A percentile compares a stretch with the other conserved stretches of the same genome.
Conservation (phyloP, 2,113 vertebrate species). For the Anser cygnoides region DNA sequence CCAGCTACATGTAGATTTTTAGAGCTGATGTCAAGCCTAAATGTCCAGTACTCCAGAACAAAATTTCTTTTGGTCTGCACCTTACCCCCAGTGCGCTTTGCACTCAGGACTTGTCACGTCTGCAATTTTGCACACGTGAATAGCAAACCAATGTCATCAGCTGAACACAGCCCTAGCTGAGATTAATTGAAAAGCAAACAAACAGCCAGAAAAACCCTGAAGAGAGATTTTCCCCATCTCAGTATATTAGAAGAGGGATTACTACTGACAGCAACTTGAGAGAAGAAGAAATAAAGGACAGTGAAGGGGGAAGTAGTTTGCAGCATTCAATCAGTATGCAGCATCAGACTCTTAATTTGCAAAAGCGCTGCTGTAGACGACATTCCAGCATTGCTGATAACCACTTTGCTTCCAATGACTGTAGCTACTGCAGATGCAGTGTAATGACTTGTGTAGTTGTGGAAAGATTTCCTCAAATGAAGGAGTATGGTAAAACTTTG, state of each 20-base stretch:
- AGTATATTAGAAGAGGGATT: constrained; percentile 69
- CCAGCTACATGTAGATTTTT: not conserved
- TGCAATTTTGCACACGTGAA: not conserved
- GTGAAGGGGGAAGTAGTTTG: constrained; percentile 38
- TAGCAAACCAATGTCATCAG: constrained; percentile 28
- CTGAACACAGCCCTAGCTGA: not conserved
- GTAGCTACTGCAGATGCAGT: constrained; percentile 42
- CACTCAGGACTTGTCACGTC: not conserved
- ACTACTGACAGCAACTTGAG: constrained; percentile 65
- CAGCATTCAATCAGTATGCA: constrained; percentile 65
- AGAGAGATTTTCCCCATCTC: constrained; percentile 70
- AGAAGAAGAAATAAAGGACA: constrained; percentile 60
- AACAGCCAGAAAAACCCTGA: constrained; percentile 57
- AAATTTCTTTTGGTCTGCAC: not conserved
- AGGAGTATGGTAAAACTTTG: not conserved
- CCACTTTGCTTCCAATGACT: constrained; percentile 54
- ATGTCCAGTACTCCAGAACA: not conserved
- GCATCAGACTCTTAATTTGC: constrained; percentile 58
- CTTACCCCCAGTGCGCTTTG: not conserved
- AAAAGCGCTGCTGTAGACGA: constrained; percentile 41
- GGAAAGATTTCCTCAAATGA: constrained; percentile 5
- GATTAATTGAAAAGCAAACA: constrained; percentile 69
- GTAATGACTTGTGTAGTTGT: not conserved
- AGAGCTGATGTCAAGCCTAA: not conserved
- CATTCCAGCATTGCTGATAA: constrained; percentile 35